Conservation (phyloP, 2,113 vertebrate genomes). For the Bothrops jararaca region DNA sequence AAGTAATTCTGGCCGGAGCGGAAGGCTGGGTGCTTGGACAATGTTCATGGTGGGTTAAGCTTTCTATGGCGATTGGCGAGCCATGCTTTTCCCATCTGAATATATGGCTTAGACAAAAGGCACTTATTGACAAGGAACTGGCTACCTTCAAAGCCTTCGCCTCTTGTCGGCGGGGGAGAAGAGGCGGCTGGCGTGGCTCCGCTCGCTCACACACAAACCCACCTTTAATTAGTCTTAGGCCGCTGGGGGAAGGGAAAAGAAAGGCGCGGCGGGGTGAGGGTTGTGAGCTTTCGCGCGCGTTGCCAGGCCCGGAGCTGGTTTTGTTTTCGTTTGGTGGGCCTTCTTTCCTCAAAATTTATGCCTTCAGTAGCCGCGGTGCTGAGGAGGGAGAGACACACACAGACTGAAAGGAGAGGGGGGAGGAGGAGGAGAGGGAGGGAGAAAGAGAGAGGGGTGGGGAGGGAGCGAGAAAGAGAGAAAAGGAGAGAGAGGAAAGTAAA, state of each 20-base stretch:
- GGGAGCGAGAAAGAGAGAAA: fast-evolving
- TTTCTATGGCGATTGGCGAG: constrained; percentile 90
- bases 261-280: not conserved
- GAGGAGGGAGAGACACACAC: not conserved
- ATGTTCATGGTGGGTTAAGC: constrained; percentile 92
- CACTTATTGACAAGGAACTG: constrained; percentile 87
- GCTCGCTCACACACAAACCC: constrained; percentile 53
- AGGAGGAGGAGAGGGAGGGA: not conserved
- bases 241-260: not conserved
- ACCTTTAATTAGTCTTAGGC: constrained; percentile 62
- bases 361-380: not conserved
- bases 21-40: constrained; percentile 87
- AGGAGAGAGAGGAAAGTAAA: too few relatives aligned
- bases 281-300: not conserved
- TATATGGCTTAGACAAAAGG: constrained; percentile 80
- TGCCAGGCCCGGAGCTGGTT: not conserved
- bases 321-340: not conserved
- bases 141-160: constrained; percentile 84
- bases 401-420: too few relatives aligned
- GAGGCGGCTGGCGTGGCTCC: not conserved
- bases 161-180: constrained; percentile 62
- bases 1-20: constrained; percentile 85
- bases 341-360: not conserved
- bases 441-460: too few relatives aligned
- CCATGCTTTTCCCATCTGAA: constrained; percentile 85